Evolutionary conservation across 2,113 vertebrate genomes (phyloP), one percentile per base, ranked within the genome.

Genomic region (Acrocephalus kingi): DNA sequence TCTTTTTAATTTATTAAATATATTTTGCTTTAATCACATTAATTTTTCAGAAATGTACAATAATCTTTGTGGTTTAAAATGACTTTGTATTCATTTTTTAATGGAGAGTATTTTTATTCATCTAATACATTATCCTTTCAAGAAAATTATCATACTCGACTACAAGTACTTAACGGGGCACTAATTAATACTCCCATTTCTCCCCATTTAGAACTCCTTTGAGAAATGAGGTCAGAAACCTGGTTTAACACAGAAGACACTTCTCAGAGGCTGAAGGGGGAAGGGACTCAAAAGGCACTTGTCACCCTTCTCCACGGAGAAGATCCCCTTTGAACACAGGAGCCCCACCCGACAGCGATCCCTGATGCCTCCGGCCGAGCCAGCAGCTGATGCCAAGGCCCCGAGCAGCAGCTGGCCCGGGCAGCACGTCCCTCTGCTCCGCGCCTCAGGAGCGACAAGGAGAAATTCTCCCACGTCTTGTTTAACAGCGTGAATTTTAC

Each of bases 221-320:
- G 94, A 96, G 96, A 97, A 98, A 96, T 81, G 71, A 97, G 95
- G 96, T 97, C 94, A 96, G 93, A 94, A 96, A 91, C 83, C 76
- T 85, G 69, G 52, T 89, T 96, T 84, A 82, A 81, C 3, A 3
- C 64, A 66, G 56, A 61, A 46, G 84, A 74, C 55, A 62, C 22
- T 78, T 79, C 64, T 54, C 5, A 3, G 69, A 95, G 43, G 77
- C 37, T 52, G 20, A 93, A 80, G 21, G 54, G 43, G 25, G 68
- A 73, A 59, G 55, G 43, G 24, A 56, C 51, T n/a, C 62, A 93
- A 75, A 54, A 61, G 18, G 21, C 54, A 61, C 23, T 27, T 55
- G 75, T 56, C 55, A 59, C 39, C 24, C 25, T 41, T 63, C 67
- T 59, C 51, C 58, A 46, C 3, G 28, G 58, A 45, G 13, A 19